These are phyloP conservation scores for Caenorhabditis angaria DNA, from an alignment of 2,888 invertebrate genomes.

Conservation along the genomic window DNA sequence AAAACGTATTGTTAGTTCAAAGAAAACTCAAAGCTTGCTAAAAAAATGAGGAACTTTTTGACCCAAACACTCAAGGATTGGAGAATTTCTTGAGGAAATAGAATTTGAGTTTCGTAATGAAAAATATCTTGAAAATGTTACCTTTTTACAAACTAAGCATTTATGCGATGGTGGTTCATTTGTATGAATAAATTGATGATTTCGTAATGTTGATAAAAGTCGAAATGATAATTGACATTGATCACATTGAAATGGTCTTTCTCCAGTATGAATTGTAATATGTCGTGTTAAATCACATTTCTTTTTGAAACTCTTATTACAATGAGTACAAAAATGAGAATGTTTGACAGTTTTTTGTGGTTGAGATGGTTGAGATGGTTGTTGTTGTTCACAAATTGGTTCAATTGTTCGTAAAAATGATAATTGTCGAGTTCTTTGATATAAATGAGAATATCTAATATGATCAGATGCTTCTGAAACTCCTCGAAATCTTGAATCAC, in stretches of 20 bases:
- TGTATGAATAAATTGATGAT: slow-evolving; percentile 38
- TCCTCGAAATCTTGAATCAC: slow-evolving; percentile 31
- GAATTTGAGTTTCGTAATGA: too few relatives aligned
- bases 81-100: background rate
- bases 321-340: slow-evolving; percentile 28
- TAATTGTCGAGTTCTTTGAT: slow-evolving; percentile 8
- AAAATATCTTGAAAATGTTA: background rate
- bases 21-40: background rate
- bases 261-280: slow-evolving; percentile 52
- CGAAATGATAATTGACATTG: slow-evolving; percentile 46
- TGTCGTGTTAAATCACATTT: slow-evolving; percentile 51
- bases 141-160: slow-evolving; percentile 41
- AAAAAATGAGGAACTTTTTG: background rate
- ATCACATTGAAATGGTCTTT: slow-evolving; percentile 44
- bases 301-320: slow-evolving; percentile 24
- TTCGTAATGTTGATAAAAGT: slow-evolving; percentile 35
- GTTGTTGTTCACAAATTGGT: background rate
- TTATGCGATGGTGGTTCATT: slow-evolving; percentile 33
- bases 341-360: slow-evolving; percentile 5
- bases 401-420: background rate
- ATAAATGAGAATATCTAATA: slow-evolving; percentile 21
- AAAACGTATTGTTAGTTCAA: background rate
- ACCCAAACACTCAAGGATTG: background rate
- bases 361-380: background rate
- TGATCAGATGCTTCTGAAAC: slow-evolving; percentile 44